Percentiles rank a stretch among this genome's conserved stretches.
Evolutionary conservation across 2,888 invertebrate species (phyloP).

Genomic region (Eustalomyia histrio): DNA sequence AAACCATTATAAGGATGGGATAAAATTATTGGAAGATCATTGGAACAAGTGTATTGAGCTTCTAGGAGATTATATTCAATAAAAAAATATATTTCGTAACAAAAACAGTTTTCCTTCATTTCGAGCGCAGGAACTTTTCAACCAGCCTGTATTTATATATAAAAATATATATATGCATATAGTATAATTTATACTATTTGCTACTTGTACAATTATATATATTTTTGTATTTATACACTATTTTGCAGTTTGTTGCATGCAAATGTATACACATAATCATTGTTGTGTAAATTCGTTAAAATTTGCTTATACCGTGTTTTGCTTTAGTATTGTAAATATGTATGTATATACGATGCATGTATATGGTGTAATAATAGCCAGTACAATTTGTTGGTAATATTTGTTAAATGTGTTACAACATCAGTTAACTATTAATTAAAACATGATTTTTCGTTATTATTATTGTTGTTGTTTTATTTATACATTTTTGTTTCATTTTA

Average conservation of each 20-base stretch:
- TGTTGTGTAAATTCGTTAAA: too few species aligned
- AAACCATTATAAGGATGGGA: too few species aligned
- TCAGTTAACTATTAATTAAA: conserved; percentile 60
- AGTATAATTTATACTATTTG: neutral
- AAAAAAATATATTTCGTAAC: too few species aligned
- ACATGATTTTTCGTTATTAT: conserved; percentile 55
- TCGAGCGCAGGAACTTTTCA: too few species aligned
- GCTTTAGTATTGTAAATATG: too few species aligned
- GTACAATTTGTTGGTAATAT: conserved; percentile 30
- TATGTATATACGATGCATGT: too few species aligned
- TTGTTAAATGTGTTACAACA: conserved; percentile 54
- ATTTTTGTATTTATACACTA: neutral
- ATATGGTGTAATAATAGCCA: conserved; percentile 24
- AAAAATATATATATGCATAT: neutral
- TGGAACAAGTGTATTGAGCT: too few species aligned
- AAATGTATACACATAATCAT: neutral
- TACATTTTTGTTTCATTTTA: conserved; percentile 21
- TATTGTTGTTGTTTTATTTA: neutral
- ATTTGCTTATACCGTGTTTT: too few species aligned
- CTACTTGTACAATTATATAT: neutral
- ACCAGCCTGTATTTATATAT: too few species aligned
- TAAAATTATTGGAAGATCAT: too few species aligned
- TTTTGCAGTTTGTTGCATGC: conserved; percentile 14
- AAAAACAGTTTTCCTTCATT: too few species aligned
- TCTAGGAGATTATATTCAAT: too few species aligned